phyloP scores from a whole-genome alignment of 2,888 invertebrate genomes.

The Busseola fusca region DNA sequence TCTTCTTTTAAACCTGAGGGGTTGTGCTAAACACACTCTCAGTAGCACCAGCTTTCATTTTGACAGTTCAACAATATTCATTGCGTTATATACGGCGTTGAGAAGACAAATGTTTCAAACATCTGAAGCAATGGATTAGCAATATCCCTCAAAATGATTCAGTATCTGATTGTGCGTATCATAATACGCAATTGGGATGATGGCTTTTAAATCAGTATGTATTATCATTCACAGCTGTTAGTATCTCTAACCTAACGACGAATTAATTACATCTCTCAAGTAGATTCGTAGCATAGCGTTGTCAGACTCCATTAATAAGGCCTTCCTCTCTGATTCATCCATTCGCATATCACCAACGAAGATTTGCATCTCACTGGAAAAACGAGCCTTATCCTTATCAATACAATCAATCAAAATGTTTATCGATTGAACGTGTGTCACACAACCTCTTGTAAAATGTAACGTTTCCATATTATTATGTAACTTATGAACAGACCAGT shows the following conservation, averaged over 20 bases:
- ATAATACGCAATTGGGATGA: too few species aligned
- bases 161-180: too few species aligned
- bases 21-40: too few species aligned
- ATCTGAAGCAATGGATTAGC: too few species aligned
- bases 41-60: too few species aligned
- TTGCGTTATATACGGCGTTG: too few species aligned
- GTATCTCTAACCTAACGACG: not conserved
- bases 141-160: too few species aligned
- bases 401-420: slow-evolving; percentile 25
- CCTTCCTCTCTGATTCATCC: slow-evolving; percentile 6
- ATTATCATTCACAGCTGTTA: not conserved
- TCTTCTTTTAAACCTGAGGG: too few species aligned
- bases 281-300: not conserved
- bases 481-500: slow-evolving; percentile 2
- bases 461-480: slow-evolving; percentile 29
- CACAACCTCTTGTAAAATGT: not conserved
- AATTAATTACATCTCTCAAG: not conserved
- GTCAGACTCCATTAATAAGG: slow-evolving; percentile 25
- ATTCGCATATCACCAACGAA: not conserved
- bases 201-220: not conserved
- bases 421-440: not conserved
- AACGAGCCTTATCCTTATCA: not conserved
- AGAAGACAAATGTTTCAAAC: too few species aligned
- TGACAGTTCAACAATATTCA: too few species aligned
- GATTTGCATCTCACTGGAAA: slow-evolving; percentile 2